Evolutionary conservation across 1,140 invertebrate genomes (phyloP), one percentile per base, ranked within the genome.

Genomic region (Linepithema humile): DNA sequence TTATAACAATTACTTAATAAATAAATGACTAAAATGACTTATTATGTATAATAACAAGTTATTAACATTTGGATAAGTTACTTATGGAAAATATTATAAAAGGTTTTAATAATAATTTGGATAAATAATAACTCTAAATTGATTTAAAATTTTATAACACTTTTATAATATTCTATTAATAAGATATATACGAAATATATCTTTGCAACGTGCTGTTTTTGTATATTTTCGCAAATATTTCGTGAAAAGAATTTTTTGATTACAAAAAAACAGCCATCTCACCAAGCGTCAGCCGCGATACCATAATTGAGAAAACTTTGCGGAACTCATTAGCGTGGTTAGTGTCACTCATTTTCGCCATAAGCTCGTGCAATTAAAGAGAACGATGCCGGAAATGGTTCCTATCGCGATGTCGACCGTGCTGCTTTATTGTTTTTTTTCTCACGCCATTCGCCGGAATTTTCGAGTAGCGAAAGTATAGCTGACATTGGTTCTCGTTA

Each of bases 401-500:
- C 55, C 53, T 43, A 60, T 74, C 43, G 59, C 59, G 26, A 35
- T n/a, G 26, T 15, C 48, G 65, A 29, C 40, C 32, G 17, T 77
- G 9, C 6, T 59, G 15, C 23, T n/a, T 29, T 55, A 23, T 29
- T 40, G n/a, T 53, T 43, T 64, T 78, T 82, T 88, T 53, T 59
- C 35, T 40, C 57, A 5, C 38, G 2, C 20, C 26, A 7, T 26
- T 26, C 10, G 48, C 12, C 45, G 59, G 73, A 77, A 82, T 85
- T 80, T 80, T 55, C 57, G 26, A 55, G 67, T 48, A 38, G 59
- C 64, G 84, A 83, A 88, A 87, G 83, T 83, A 88, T 90, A 80
- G 40, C 70, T 72, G 85, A 73, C 83, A 91, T 91, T 91, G 89
- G 90, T 82, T 84, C 85, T 90, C 89, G 88, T 89, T 91, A 90